phyloP scores from a whole-genome alignment of 1,140 invertebrate species.

The Drosophila miranda region DNA sequence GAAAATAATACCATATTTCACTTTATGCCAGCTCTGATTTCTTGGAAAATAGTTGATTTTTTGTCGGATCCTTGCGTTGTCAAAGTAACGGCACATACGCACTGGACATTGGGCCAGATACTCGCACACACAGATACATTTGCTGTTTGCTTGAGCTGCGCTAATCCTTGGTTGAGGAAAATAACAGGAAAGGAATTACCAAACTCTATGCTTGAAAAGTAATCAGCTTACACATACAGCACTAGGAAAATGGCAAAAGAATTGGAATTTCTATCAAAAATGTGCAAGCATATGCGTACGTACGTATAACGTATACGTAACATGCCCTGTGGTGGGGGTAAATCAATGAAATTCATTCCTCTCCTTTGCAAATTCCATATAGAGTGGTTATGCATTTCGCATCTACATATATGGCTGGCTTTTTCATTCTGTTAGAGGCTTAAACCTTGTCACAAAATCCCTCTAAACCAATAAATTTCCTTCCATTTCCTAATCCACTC shows the following conservation, averaged over 20 bases:
- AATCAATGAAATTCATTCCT: too few species aligned
- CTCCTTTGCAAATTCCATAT: too few species aligned
- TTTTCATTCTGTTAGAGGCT: too few species aligned
- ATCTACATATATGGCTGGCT: too few species aligned
- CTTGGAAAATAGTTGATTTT: conserved; percentile 36
- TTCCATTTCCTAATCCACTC: too few species aligned
- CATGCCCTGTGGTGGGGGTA: too few species aligned
- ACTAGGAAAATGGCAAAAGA: conserved; percentile 9
- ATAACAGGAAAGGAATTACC: conserved; percentile 6
- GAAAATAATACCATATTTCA: conserved; percentile 1
- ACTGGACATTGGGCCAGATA: neutral
- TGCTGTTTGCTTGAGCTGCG: conserved; percentile 7
- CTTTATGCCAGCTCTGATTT: neutral
- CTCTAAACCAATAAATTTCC: too few species aligned
- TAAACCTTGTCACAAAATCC: too few species aligned
- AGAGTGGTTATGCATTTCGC: too few species aligned
- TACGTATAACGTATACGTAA: conserved; percentile 25
- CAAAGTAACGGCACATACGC: neutral
- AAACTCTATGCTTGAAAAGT: conserved; percentile 26
- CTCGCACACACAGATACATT: conserved; percentile 2
- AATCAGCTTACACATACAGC: conserved; percentile 54
- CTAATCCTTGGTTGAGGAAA: conserved; percentile 44
- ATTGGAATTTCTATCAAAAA: conserved; percentile 19
- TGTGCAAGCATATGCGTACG: conserved; percentile 6
- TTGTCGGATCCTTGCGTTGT: conserved; percentile 26